Base-by-base conservation (phyloP, 2,797 vertebrate species). In the Oceanodroma leucorhoa region DNA sequence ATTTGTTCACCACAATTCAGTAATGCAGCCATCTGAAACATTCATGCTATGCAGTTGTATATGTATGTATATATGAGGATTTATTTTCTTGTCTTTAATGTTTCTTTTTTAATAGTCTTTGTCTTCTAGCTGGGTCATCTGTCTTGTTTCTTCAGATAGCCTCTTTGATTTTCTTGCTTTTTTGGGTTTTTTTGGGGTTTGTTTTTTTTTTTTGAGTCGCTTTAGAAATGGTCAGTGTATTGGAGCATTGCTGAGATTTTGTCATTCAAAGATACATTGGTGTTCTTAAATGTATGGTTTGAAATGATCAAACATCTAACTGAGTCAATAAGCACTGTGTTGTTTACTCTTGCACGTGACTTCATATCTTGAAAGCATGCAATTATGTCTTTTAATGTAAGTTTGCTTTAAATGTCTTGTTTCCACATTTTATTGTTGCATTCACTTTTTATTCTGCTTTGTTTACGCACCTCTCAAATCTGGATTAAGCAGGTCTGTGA, bases 401-500 rank as follows among this genome's bases (percentile, higher is more conserved):
- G 69, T 84, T 96, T 94, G 78, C 69, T 66, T 87, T 85, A 86
- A 90, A 96, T 97, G 95, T 96, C 93, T 96, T 95, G 87, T 95
- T 92, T 81, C 85, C 54, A 41, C 24, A 7, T 95, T 89, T 89
- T 66, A 73, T 70, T 70, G 57, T 91, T 83, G 84, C 85, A 62
- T 97, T 97, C 94, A 69, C 79, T 91, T 92, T 95, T 87, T 94
- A 83, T 94, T 97, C 90, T 93, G 89, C 97, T 97, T 97, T 96
- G 94, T 97, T 95, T 93, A 96, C 5, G 96, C 93, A 97, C 91
- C 95, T 95, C 95, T 97, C 95, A 45, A 45, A 78, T 61, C 67
- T 96, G 95, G 96, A 96, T 97, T 90, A 93, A 95, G 94, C 96
- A 97, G 97, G 96, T 97, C 98, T 96, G 93, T 96, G 96, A 95